Evolutionary conservation across 2,113 vertebrate species (phyloP).

Genomic region (Condylura cristata): DNA sequence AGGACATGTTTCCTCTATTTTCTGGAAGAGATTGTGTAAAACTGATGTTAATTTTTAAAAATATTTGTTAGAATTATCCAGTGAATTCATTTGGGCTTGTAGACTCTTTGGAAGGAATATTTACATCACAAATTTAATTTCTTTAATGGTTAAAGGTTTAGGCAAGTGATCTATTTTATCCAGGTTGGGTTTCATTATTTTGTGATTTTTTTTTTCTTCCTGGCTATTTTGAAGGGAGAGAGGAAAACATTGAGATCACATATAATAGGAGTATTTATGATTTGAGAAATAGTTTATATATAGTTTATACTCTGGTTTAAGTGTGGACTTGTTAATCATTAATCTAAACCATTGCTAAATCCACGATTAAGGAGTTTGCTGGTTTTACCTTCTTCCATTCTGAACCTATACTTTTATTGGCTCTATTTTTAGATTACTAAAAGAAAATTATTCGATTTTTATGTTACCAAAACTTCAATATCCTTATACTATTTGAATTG

Average conservation of each 20-base stretch:
- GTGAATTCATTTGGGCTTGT: not conserved
- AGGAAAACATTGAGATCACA: not conserved
- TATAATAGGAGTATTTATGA: not conserved
- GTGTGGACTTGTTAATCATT: not conserved
- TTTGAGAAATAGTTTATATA: not conserved
- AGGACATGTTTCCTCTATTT: not conserved
- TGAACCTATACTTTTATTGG: not conserved
- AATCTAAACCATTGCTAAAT: not conserved
- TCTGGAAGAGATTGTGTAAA: not conserved
- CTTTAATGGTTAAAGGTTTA: not conserved
- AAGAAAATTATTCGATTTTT: not conserved
- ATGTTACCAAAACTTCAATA: not conserved
- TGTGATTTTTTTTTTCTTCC: not conserved
- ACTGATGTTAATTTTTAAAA: not conserved
- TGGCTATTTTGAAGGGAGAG: not conserved
- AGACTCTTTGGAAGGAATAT: not conserved
- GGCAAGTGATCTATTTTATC: slow-evolving; percentile 12
- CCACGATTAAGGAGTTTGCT: not conserved
- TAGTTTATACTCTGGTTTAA: not conserved
- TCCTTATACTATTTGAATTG: not conserved
- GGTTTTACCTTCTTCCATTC: not conserved
- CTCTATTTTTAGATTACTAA: not conserved
- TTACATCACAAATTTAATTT: not conserved
- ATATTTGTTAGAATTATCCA: slow-evolving; percentile 1
- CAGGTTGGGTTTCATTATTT: not conserved